These are phyloP conservation scores for Labrus mixtus DNA, from an alignment of 2,113 vertebrate genomes.

Conservation along the genomic window DNA sequence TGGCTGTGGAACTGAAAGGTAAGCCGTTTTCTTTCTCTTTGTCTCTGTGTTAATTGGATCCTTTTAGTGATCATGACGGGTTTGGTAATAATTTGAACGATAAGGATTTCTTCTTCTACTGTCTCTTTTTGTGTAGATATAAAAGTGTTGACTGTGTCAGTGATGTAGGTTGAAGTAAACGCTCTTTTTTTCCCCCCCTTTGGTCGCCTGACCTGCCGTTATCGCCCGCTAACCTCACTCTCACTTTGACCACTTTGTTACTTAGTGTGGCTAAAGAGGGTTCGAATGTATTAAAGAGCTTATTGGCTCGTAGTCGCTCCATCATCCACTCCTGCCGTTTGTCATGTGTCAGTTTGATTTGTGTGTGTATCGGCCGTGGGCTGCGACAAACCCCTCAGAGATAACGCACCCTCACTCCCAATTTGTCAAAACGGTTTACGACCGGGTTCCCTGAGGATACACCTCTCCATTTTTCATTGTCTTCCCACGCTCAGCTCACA, in stretches of 20 bases:
- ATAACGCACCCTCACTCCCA: constrained; percentile 45
- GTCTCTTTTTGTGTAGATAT: not conserved
- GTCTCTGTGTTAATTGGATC: constrained; percentile 36
- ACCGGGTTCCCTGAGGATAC: constrained; percentile 65
- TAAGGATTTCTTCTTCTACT: not conserved
- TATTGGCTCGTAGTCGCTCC: constrained; percentile 57
- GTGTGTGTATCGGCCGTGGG: constrained; percentile 40
- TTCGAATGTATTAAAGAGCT: constrained; percentile 59
- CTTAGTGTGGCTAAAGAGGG: constrained; percentile 43
- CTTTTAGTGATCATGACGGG: constrained; percentile 10
- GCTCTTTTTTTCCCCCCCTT: constrained; percentile 47
- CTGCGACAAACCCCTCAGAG: constrained; percentile 39
- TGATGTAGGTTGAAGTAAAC: constrained; percentile 3
- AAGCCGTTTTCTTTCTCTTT: constrained; percentile 63
- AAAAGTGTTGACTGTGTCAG: not conserved
- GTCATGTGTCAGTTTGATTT: constrained; percentile 59
- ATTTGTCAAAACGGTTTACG: constrained; percentile 63
- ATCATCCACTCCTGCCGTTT: constrained; percentile 63
- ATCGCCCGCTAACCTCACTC: constrained; percentile 33
- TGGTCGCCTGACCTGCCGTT: constrained; percentile 21
- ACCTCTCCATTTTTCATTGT: constrained; percentile 71
- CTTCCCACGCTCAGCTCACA: constrained; percentile 50
- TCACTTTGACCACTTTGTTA: constrained; percentile 48
- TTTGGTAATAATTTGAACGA: not conserved
- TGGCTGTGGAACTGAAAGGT: constrained; percentile 73